Percentiles rank a stretch among this genome's conserved stretches.
Evolutionary conservation across 2,113 vertebrate species (phyloP).

Genomic region (Datnioides undecimradiatus): DNA sequence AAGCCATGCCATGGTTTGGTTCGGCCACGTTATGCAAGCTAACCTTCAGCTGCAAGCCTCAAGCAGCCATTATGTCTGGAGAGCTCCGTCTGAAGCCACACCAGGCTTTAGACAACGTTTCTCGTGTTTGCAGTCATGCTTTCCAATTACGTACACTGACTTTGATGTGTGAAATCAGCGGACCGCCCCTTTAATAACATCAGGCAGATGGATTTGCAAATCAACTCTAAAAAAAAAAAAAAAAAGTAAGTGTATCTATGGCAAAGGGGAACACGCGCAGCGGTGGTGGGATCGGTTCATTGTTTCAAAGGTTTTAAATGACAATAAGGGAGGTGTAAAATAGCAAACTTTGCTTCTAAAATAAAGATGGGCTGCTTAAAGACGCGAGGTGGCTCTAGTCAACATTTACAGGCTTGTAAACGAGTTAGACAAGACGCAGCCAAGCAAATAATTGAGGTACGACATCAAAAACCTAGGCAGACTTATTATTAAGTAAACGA

Average conservation of each 20-base stretch:
- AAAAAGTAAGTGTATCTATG: too few relatives aligned
- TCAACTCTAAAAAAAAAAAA: not conserved
- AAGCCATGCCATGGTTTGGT: not conserved
- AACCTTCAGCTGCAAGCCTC: not conserved
- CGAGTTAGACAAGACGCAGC: not conserved
- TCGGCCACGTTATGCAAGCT: not conserved
- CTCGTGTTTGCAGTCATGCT: not conserved
- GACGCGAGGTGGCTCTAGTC: not conserved
- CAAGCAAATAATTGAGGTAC: constrained; percentile 3
- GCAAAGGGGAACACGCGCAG: too few relatives aligned
- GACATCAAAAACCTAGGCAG: not conserved
- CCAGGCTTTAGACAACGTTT: not conserved
- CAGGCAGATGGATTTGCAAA: not conserved
- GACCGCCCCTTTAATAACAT: not conserved
- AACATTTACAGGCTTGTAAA: not conserved
- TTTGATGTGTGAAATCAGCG: not conserved
- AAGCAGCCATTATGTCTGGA: not conserved
- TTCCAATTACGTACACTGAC: not conserved
- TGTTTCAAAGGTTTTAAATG: not conserved
- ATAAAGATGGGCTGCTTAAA: not conserved
- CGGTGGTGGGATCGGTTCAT: not conserved
- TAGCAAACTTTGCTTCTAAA: not conserved
- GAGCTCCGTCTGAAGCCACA: not conserved
- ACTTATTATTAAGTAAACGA: not conserved
- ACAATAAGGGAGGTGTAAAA: not conserved